Evolutionary conservation across 1,140 invertebrate species (phyloP).

Genomic region (Manduca sexta): DNA sequence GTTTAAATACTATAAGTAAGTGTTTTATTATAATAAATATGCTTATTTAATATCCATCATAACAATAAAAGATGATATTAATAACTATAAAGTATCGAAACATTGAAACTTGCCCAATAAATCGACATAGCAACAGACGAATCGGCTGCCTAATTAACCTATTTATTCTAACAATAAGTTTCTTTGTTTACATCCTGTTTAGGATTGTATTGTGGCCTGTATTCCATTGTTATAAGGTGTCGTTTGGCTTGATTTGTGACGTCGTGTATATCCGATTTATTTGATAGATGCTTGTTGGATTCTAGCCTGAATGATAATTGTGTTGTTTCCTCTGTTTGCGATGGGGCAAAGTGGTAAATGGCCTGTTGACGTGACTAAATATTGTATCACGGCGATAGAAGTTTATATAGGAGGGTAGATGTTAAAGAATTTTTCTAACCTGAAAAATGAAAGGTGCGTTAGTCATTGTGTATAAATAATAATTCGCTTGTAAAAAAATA

Average conservation of each 20-base stretch:
- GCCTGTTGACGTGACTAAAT: no score
- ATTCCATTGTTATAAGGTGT: neutral
- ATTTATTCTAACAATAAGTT: constrained; percentile 45
- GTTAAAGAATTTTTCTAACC: no score
- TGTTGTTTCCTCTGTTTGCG: no score
- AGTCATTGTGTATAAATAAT: no score
- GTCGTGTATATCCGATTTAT: no score
- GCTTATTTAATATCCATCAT: no score
- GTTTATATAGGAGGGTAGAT: neutral
- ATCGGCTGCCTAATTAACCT: constrained; percentile 44
- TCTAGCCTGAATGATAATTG: no score
- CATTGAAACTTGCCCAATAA: neutral
- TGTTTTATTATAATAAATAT: constrained; percentile 21
- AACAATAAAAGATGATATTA: neutral
- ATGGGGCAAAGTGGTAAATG: no score
- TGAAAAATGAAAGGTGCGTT: no score
- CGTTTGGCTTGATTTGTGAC: neutral
- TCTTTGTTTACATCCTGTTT: constrained; percentile 41
- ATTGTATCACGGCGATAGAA: no score
- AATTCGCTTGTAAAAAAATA: no score
- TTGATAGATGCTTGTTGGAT: no score
- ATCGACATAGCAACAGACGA: neutral
- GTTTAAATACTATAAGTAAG: constrained; percentile 87
- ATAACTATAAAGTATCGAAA: neutral
- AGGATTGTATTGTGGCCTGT: constrained; percentile 4